phyloP scores from a whole-genome alignment of 2,797 vertebrate species.

The Agapornis canus region DNA sequence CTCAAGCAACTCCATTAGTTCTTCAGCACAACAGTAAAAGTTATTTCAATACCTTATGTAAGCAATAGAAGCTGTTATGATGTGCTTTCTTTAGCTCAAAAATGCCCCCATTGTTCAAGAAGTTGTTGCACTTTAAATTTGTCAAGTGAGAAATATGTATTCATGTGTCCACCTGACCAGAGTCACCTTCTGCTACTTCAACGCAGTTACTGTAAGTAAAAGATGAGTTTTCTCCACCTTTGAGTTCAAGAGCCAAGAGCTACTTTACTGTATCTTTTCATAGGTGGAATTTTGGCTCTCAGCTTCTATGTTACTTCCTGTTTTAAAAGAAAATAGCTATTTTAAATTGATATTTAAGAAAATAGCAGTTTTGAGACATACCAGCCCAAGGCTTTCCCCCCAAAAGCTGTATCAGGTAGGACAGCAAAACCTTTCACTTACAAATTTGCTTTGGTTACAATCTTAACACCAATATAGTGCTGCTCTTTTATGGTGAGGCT shows the following conservation, averaged over 20 bases:
- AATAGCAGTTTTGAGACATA: constrained; percentile 12
- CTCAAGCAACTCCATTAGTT: background rate
- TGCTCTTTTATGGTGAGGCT: background rate
- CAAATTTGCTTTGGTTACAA: background rate
- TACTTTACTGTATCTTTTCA: background rate
- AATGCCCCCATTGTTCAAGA: background rate
- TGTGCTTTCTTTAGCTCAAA: background rate
- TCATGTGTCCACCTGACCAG: background rate
- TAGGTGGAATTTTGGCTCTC: background rate
- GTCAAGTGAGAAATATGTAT: background rate
- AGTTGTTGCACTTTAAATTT: constrained; percentile 26
- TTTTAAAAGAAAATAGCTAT: background rate
- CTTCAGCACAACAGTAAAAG: background rate
- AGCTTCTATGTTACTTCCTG: background rate
- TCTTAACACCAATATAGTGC: background rate
- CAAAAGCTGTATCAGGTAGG: background rate
- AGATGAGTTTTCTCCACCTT: background rate
- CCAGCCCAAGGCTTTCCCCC: background rate
- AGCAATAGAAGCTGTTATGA: constrained; percentile 37
- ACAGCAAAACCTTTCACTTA: background rate
- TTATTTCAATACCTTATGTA: background rate
- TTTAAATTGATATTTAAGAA: constrained; percentile 14
- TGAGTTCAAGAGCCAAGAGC: background rate
- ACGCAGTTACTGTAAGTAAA: background rate
- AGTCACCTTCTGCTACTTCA: background rate